A percentile compares a stretch with the other conserved stretches of the same genome.
These are phyloP conservation scores for Triplophysa dalaica DNA, from an alignment of 2,113 vertebrate species.

Conservation along the genomic window DNA sequence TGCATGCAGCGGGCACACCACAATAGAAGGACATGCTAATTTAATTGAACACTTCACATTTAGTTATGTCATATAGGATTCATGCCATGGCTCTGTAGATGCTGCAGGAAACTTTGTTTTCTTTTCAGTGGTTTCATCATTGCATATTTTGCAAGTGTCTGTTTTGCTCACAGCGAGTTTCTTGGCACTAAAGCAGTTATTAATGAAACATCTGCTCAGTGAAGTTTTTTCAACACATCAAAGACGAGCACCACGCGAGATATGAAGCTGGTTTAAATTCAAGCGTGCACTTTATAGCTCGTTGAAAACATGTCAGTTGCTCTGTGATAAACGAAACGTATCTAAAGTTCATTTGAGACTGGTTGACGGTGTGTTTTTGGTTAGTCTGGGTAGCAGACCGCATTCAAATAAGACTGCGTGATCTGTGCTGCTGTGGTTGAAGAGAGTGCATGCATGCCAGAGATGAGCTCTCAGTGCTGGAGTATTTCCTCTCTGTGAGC, in stretches of 20 bases:
- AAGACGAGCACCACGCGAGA: not conserved
- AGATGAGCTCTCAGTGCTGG: slow-evolving; percentile 44
- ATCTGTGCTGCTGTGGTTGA: not conserved
- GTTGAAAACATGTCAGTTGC: slow-evolving; percentile 15
- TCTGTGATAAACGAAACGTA: not conserved
- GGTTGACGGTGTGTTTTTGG: not conserved
- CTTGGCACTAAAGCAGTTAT: not conserved
- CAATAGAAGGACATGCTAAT: too few species aligned
- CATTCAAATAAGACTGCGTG: slow-evolving; percentile 23
- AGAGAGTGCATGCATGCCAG: slow-evolving; percentile 38
- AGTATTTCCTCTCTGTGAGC: slow-evolving; percentile 53
- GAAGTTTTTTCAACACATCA: slow-evolving; percentile 21
- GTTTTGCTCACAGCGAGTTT: not conserved
- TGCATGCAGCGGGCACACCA: too few species aligned
- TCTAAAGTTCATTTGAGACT: not conserved
- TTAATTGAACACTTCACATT: too few species aligned
- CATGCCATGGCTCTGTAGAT: too few species aligned
- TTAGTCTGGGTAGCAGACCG: not conserved
- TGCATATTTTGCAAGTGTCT: not conserved
- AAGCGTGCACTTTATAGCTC: slow-evolving; percentile 1
- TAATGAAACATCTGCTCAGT: slow-evolving; percentile 7
- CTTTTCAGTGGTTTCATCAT: not conserved
- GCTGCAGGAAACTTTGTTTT: too few species aligned
- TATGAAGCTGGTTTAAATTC: not conserved
- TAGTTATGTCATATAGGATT: too few species aligned